Conservation (phyloP, 2,797 vertebrate species). For the Anguilla pacifica region DNA sequence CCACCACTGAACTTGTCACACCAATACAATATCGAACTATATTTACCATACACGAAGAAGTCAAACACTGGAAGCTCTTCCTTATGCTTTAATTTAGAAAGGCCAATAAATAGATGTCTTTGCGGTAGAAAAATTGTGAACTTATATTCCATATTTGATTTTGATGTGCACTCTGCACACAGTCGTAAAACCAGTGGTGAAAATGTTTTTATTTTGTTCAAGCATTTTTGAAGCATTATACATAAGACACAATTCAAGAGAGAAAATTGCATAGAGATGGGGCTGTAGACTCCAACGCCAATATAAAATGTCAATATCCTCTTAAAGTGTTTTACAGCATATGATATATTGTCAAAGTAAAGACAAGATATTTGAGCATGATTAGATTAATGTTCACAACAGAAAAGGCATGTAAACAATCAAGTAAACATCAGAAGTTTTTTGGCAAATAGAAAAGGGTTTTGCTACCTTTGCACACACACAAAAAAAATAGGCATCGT, state of each 20-base stretch:
- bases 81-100: conserved; percentile 74
- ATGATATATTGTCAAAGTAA: background rate
- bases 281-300: background rate
- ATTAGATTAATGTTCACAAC: background rate
- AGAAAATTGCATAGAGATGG: background rate
- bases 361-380: background rate
- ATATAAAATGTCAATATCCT: background rate
- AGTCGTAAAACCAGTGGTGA: conserved; percentile 52
- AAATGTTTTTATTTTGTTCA: conserved; percentile 50
- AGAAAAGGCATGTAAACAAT: background rate
- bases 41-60: conserved; percentile 45
- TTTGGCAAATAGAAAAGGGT: background rate
- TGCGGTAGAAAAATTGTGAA: conserved; percentile 67
- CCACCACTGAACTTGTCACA: background rate
- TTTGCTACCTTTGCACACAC: conserved; percentile 57
- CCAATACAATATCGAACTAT: background rate
- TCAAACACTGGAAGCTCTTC: conserved; percentile 70
- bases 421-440: background rate
- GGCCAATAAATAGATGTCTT: conserved; percentile 75
- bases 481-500: conserved; percentile 49
- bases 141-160: conserved; percentile 59
- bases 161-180: conserved; percentile 49
- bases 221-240: conserved; percentile 38
- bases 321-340: background rate
- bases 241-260: conserved; percentile 39